Base-by-base conservation (phyloP, 2,113 vertebrate species). In the Aix galericulata region DNA sequence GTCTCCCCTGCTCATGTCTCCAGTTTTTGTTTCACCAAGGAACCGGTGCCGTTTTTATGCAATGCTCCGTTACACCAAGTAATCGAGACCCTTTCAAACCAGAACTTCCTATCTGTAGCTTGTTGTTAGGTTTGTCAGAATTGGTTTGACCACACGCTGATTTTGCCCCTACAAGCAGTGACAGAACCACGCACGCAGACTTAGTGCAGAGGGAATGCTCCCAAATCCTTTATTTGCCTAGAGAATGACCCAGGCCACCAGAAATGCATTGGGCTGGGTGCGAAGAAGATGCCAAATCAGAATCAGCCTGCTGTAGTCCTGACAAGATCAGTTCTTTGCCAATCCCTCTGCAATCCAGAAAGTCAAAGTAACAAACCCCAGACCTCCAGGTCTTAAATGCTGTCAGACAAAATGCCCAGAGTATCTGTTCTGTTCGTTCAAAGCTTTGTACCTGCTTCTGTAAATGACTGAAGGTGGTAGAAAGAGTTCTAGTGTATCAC, bases 1-100 rank as follows among this genome's bases (percentile, higher is more conserved):
- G 1, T 8, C 36, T 50, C 56, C 22, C 21, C 4, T 2, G 0
- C 40, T 60, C 62, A 6, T 6, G 4, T 26, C 34, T 59, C 46
- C 36, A 4, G 8, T 60, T 77, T n/a, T 26, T 9, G 4, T 81
- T 58, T 58, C 50, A 13, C 60, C 27, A 4, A 1, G 52, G 50
- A 42, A 4, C 29, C 17, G 40, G 6, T 48, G 42, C 18, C 4
- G 1, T 0, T 79, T 55, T 53, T 36, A 13, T 27, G 52, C 17
- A 72, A 10, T 15, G 38, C 52, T 74, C 20, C 42, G 1, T 71
- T 81, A 8, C 23, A 55, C 63, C 78, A 7, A 25, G n/a, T 1
- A 1, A 0, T 27, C 18, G 21, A n/a, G 25, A 44, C 21, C 27
- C 26, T 53, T 8, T 17, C 46, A 53, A 56, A 13, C 31, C 38